Evolutionary conservation across 2,888 invertebrate genomes (phyloP).

Genomic region (Caenorhabditis auriculariae): DNA sequence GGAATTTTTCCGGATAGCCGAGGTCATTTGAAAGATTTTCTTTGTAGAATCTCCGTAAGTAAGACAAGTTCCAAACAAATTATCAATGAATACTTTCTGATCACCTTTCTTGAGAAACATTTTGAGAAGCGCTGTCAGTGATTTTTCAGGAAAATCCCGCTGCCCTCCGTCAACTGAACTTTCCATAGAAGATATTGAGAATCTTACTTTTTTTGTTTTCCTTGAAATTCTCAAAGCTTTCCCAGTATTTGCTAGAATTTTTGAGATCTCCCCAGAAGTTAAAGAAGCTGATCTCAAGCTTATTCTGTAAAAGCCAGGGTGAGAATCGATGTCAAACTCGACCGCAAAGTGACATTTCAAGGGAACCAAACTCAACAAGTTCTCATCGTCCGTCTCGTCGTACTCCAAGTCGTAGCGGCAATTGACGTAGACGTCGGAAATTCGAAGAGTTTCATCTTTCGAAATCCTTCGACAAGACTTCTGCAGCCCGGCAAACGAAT

Average conservation of each 20-base stretch:
- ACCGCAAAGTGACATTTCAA: constrained; percentile 31
- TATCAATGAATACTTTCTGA: too few species aligned
- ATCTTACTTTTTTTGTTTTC: too few species aligned
- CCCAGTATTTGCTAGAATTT: too few species aligned
- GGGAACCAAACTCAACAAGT: constrained; percentile 22
- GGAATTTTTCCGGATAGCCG: constrained; percentile 3
- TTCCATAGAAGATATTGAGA: too few species aligned
- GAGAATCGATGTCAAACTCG: constrained; percentile 39
- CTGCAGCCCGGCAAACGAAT: constrained; percentile 10
- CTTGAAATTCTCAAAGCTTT: too few species aligned
- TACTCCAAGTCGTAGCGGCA: constrained; percentile 52
- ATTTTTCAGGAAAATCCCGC: not conserved
- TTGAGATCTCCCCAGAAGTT: not conserved
- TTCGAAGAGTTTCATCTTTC: not conserved
- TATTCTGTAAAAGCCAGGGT: constrained; percentile 4
- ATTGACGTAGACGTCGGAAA: constrained; percentile 48
- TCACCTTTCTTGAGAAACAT: too few species aligned
- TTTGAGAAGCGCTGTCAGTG: not conserved
- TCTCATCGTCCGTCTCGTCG: constrained; percentile 32
- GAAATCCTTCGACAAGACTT: constrained; percentile 3
- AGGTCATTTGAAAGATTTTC: not conserved
- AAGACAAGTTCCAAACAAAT: too few species aligned
- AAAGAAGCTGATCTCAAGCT: constrained; percentile 13
- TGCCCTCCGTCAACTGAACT: not conserved
- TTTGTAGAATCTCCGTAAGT: not conserved